Conservation (phyloP, 1,140 invertebrate species). For the Halictus rubicundus region DNA sequence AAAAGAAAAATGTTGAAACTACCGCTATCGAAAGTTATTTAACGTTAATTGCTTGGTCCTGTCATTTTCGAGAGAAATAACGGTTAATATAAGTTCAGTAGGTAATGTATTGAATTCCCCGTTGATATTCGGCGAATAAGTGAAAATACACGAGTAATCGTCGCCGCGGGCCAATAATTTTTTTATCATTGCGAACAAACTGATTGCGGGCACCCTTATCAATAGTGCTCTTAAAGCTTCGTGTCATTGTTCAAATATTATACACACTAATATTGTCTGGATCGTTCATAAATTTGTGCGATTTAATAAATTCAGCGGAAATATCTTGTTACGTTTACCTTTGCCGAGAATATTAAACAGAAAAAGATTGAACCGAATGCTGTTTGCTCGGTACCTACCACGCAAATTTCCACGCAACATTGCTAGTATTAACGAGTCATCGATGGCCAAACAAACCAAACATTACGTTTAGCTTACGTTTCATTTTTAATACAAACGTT, state of each 20-base stretch:
- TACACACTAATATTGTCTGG: background rate
- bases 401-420: too few relatives aligned
- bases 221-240: slow-evolving; percentile 13
- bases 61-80: slow-evolving; percentile 21
- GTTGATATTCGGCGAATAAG: slow-evolving; percentile 29
- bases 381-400: too few relatives aligned
- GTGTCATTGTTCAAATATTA: slow-evolving; percentile 13
- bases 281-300: background rate
- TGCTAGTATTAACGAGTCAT: too few relatives aligned
- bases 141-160: slow-evolving; percentile 47
- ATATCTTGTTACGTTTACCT: background rate
- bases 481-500: too few relatives aligned
- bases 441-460: too few relatives aligned
- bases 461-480: too few relatives aligned
- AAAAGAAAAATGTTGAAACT: slow-evolving; percentile 3
- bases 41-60: slow-evolving; percentile 27
- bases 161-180: slow-evolving; percentile 20
- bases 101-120: slow-evolving; percentile 41
- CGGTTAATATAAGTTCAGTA: slow-evolving; percentile 31
- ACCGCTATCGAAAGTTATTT: slow-evolving; percentile 21
- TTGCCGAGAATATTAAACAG: too few relatives aligned
- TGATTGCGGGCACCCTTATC: background rate
- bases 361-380: too few relatives aligned
- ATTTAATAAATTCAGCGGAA: background rate
- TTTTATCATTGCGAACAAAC: slow-evolving; percentile 11